Conservation (phyloP, 2,797 vertebrate species). For the Parauchenoglanis ngamensis region DNA sequence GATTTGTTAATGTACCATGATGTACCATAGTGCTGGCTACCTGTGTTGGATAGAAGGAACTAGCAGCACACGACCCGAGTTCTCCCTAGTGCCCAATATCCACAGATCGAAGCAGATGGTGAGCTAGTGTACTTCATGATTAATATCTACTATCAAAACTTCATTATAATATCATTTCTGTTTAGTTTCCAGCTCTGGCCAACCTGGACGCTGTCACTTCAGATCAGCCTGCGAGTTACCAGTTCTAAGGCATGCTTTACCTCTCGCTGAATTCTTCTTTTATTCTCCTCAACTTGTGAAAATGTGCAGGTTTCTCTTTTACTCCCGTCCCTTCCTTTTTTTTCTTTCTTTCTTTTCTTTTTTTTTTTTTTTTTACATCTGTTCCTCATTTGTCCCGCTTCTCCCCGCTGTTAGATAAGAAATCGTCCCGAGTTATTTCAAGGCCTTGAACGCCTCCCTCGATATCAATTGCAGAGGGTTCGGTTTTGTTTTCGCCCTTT, state of each 20-base stretch:
- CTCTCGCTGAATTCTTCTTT: background rate
- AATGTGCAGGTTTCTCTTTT: constrained; percentile 39
- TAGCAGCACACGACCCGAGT: background rate
- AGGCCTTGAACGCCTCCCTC: constrained; percentile 61
- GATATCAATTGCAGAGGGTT: constrained; percentile 62
- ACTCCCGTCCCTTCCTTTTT: background rate
- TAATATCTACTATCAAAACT: constrained; percentile 43
- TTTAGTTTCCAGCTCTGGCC: constrained; percentile 64
- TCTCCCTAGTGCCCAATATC: constrained; percentile 55
- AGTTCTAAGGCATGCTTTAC: constrained; percentile 20
- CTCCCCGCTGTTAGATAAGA: constrained; percentile 50
- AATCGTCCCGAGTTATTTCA: constrained; percentile 58
- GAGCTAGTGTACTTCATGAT: constrained; percentile 36
- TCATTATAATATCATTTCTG: constrained; percentile 58
- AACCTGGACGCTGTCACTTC: constrained; percentile 54
- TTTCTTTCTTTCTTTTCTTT: background rate
- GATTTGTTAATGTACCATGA: background rate
- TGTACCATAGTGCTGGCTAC: background rate
- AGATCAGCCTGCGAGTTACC: constrained; percentile 54
- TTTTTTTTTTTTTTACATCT: constrained; percentile 45
- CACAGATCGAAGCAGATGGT: constrained; percentile 46
- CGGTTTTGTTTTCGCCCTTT: constrained; percentile 52
- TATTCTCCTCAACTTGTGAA: constrained; percentile 33
- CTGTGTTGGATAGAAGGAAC: background rate
- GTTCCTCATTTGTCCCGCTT: constrained; percentile 62